A percentile compares a stretch with the other conserved stretches of the same genome.
Evolutionary conservation across 2,888 invertebrate genomes (phyloP).

Genomic region (Drosophila mettleri): DNA sequence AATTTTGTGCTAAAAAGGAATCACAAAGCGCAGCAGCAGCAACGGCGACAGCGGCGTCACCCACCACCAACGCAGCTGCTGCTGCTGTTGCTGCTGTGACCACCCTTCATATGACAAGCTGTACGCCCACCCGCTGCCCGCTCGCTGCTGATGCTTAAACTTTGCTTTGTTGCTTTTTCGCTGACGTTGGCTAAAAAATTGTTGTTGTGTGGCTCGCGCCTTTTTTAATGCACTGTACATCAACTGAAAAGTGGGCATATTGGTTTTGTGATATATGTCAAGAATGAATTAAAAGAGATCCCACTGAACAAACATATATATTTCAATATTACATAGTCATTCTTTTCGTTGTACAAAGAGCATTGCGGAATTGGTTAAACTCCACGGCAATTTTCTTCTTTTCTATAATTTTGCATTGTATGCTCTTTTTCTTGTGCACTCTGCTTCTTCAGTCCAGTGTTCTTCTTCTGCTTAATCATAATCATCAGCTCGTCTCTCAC

Average conservation of each 20-base stretch:
- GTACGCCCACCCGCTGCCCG: conserved; percentile 24
- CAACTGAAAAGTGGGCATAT: conserved; percentile 6
- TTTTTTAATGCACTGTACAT: conserved; percentile 41
- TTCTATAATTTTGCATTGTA: conserved; percentile 39
- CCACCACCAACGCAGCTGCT: conserved; percentile 71
- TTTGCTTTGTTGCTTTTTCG: conserved; percentile 63
- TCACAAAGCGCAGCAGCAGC: conserved; percentile 71
- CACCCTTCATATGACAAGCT: conserved; percentile 47
- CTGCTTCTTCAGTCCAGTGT: conserved; percentile 28
- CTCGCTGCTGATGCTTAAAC: conserved; percentile 23
- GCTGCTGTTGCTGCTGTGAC: conserved; percentile 33
- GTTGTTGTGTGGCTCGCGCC: conserved; percentile 51
- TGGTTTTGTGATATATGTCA: background rate
- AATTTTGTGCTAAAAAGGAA: conserved; percentile 74
- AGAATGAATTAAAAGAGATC: background rate
- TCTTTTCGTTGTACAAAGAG: background rate
- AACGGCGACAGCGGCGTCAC: conserved; percentile 50
- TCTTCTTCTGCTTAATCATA: conserved; percentile 37
- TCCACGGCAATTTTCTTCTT: background rate
- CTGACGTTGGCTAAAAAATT: conserved; percentile 63
- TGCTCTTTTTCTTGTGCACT: conserved; percentile 29
- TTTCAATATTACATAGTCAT: background rate
- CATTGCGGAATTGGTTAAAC: conserved; percentile 2
- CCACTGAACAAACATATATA: too few relatives aligned
- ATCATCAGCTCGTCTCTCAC: conserved; percentile 60